Evolutionary conservation across 1,140 invertebrate genomes (phyloP).

Genomic region (Papilio polytes): DNA sequence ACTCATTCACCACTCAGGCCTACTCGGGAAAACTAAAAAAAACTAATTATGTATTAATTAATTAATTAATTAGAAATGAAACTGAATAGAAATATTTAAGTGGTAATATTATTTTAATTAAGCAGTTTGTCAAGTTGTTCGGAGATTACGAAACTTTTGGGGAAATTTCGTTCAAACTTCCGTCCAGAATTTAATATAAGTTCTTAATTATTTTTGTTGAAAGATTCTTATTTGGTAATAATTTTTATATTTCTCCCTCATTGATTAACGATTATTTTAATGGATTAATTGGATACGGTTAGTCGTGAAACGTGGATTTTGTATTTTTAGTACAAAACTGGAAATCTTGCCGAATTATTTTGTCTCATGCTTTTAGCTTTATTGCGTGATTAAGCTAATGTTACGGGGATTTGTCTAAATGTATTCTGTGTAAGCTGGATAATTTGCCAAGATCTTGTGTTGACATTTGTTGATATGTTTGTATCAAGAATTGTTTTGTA

Average conservation of each 20-base stretch:
- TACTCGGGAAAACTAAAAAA: too few relatives aligned
- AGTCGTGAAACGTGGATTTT: not conserved
- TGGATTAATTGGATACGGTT: not conserved
- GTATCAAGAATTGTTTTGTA: not conserved
- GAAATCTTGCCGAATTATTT: not conserved
- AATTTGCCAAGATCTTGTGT: not conserved
- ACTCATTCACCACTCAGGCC: too few relatives aligned
- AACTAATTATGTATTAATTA: too few relatives aligned
- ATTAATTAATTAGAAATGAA: not conserved
- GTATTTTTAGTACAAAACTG: not conserved
- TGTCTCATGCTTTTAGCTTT: not conserved
- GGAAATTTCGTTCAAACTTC: conserved; percentile 10
- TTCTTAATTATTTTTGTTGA: conserved; percentile 8
- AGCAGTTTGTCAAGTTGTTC: not conserved
- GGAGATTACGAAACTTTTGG: not conserved
- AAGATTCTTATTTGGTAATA: not conserved
- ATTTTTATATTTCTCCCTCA: not conserved
- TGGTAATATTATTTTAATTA: conserved; percentile 1
- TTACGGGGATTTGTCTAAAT: not conserved
- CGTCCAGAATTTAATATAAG: conserved; percentile 7
- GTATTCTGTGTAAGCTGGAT: not conserved
- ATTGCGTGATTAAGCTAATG: conserved; percentile 23
- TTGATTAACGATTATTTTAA: not conserved
- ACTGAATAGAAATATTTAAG: not conserved
- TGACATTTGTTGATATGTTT: not conserved